These are phyloP conservation scores for Pinctada fucata DNA, from an alignment of 2,888 invertebrate genomes.

Conservation along the genomic window DNA sequence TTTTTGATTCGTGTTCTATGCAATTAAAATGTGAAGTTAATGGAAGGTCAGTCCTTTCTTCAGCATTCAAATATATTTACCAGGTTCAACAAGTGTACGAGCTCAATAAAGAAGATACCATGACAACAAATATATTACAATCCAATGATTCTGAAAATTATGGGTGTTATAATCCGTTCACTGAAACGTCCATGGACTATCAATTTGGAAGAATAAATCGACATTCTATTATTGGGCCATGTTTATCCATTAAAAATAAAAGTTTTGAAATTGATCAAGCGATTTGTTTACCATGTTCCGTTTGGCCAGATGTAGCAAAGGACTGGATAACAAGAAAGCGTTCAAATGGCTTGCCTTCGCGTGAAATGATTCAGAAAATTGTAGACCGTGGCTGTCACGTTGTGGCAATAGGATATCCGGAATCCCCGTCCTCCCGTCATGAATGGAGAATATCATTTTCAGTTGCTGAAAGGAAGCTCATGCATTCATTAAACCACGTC, in stretches of 20 bases:
- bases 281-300: neutral
- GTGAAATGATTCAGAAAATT: constrained; percentile 9
- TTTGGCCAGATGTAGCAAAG: constrained; percentile 6
- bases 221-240: constrained; percentile 5
- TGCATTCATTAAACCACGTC: constrained; percentile 33
- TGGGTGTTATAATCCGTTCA: too few species aligned
- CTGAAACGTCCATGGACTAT: too few species aligned
- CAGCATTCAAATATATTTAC: too few species aligned
- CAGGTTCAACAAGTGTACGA: too few species aligned
- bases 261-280: constrained; percentile 7
- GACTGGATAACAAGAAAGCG: constrained; percentile 20
- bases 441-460: constrained; percentile 39
- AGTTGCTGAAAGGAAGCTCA: constrained; percentile 25
- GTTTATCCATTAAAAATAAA: neutral
- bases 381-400: constrained; percentile 30
- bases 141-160: too few species aligned
- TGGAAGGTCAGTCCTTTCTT: too few species aligned
- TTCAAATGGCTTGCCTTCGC: constrained; percentile 13
- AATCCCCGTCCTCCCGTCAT: constrained; percentile 5
- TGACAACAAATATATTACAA: too few species aligned
- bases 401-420: constrained; percentile 28
- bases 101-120: too few species aligned
- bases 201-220: too few species aligned
- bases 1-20: too few species aligned
- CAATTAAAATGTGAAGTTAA: too few species aligned